Conservation (phyloP, 2,113 vertebrate species). For the pig (Sus scrofa) region DNA sequence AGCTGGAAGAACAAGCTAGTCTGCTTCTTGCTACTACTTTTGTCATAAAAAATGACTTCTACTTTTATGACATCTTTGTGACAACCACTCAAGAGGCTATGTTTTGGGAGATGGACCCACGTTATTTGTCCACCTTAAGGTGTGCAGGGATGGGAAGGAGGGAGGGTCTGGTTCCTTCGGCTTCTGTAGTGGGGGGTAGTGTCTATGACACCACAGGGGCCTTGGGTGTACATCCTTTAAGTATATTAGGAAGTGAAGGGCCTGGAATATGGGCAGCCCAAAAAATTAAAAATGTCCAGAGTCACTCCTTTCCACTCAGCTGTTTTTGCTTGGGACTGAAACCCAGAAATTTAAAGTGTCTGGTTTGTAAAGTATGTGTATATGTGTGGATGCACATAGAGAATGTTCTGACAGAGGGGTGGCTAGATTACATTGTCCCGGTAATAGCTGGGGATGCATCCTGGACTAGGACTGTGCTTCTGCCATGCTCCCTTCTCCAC, state of each 20-base stretch:
- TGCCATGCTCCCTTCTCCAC: neutral
- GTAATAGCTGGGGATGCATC: accelerated
- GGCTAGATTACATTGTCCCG: neutral
- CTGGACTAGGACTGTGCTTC: neutral
- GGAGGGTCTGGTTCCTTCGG: neutral
- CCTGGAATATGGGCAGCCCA: neutral
- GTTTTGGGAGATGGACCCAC: neutral
- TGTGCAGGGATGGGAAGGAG: neutral
- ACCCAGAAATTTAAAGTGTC: neutral
- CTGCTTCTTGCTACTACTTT: neutral
- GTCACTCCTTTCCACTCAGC: neutral
- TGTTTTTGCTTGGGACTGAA: neutral
- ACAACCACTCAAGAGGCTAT: neutral
- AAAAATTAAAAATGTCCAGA: neutral
- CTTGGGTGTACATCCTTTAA: neutral
- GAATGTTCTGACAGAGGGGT: neutral
- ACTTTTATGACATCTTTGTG: neutral
- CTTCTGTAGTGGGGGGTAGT: neutral
- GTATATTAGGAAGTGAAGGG: neutral
- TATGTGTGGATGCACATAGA: neutral
- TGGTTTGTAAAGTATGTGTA: neutral
- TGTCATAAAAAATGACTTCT: neutral
- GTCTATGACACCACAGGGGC: neutral
- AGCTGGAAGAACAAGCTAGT: neutral
- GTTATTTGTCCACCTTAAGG: neutral